Conservation (phyloP, 2,888 invertebrate genomes). For the Druceiella hillmani region DNA sequence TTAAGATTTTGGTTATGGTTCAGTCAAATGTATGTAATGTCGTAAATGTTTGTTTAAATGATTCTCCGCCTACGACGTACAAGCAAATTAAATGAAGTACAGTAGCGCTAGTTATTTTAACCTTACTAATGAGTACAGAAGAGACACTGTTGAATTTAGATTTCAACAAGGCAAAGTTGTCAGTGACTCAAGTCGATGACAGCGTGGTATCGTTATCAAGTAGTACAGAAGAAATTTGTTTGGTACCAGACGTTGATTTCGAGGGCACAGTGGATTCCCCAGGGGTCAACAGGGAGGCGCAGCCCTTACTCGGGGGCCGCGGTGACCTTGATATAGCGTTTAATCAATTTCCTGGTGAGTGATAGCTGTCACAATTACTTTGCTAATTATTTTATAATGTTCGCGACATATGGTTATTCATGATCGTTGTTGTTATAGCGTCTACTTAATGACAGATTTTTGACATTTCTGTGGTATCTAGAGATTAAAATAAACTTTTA, state of each 20-base stretch:
- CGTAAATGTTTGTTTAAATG: conserved; percentile 45
- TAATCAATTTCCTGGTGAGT: conserved; percentile 81
- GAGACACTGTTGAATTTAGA: conserved; percentile 59
- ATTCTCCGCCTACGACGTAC: conserved; percentile 49
- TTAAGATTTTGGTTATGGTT: too few relatives aligned
- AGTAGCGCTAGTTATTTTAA: conserved; percentile 39
- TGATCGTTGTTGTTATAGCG: too few relatives aligned
- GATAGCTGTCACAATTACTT: too few relatives aligned
- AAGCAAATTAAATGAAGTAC: conserved; percentile 50
- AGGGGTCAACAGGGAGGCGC: conserved; percentile 84
- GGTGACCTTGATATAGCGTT: conserved; percentile 68
- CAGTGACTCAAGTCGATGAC: conserved; percentile 48
- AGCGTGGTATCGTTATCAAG: conserved; percentile 55
- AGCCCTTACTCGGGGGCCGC: conserved; percentile 85
- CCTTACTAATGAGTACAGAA: conserved; percentile 56
- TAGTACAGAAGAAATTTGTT: conserved; percentile 64
- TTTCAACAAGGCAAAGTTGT: conserved; percentile 51
- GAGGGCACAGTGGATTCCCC: conserved; percentile 80
- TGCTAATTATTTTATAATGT: too few relatives aligned
- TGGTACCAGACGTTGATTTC: conserved; percentile 80
- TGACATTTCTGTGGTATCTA: too few relatives aligned
- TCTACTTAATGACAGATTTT: too few relatives aligned
- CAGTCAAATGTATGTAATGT: conserved; percentile 33
- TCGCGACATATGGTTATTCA: too few relatives aligned
- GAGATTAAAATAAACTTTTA: too few relatives aligned